phyloP scores from a whole-genome alignment of 2,113 vertebrate genomes.

The Muscicapa adusta region DNA sequence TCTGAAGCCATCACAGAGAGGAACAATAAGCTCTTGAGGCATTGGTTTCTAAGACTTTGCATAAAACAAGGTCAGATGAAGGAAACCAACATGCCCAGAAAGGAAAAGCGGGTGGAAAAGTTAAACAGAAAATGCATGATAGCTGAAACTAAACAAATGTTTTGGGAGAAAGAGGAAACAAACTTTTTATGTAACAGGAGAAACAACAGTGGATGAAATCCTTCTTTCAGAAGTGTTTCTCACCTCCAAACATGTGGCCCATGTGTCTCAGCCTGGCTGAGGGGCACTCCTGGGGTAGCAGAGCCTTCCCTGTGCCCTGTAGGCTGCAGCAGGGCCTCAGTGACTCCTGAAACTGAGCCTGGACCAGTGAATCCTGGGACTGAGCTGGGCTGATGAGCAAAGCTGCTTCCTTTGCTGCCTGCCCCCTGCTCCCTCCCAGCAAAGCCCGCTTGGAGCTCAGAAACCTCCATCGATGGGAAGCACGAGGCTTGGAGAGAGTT shows the following conservation, averaged over 20 bases:
- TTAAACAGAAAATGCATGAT: not conserved
- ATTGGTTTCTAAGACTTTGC: not conserved
- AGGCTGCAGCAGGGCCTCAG: not conserved
- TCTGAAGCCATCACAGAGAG: fast-evolving
- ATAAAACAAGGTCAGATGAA: not conserved
- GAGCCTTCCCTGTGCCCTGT: not conserved
- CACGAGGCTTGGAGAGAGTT: not conserved
- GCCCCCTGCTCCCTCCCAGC: not conserved
- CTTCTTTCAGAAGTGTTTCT: not conserved
- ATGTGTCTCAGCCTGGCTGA: fast-evolving
- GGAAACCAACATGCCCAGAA: not conserved
- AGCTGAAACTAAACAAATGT: not conserved
- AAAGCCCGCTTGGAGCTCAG: fast-evolving
- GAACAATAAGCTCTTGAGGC: not conserved
- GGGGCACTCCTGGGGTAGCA: not conserved
- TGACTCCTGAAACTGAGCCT: fast-evolving
- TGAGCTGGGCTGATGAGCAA: not conserved
- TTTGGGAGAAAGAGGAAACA: not conserved
- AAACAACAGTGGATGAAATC: not conserved
- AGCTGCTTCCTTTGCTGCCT: not conserved
- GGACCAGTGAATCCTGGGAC: not conserved
- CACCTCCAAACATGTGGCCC: fast-evolving
- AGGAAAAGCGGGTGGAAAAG: not conserved
- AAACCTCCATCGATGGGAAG: not conserved
- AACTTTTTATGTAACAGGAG: not conserved